Conservation (phyloP, 1,140 invertebrate species). For the Drosophila willistoni region DNA sequence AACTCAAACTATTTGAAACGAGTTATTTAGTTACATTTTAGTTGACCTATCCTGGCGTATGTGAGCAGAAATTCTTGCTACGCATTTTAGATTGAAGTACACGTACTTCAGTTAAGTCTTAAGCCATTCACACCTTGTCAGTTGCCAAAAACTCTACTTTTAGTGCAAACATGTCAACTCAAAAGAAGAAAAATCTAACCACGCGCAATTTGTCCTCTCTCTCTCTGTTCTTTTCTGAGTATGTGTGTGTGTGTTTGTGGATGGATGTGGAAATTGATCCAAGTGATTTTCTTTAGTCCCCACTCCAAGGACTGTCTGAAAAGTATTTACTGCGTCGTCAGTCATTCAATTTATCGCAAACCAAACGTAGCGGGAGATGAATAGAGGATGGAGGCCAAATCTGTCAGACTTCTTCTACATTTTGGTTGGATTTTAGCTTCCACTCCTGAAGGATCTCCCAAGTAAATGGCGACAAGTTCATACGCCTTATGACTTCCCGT, state of each 20-base stretch:
- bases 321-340: constrained; percentile 80
- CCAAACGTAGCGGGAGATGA: constrained; percentile 42
- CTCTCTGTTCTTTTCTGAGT: not conserved
- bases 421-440: constrained; percentile 33
- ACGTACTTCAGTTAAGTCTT: constrained; percentile 11
- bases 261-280: constrained; percentile 57
- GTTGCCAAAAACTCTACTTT: constrained; percentile 19
- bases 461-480: constrained; percentile 70
- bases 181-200: constrained; percentile 69
- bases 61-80: no score
- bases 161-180: constrained; percentile 40
- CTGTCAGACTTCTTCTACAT: constrained; percentile 49
- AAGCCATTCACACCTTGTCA: constrained; percentile 45
- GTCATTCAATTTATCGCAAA: constrained; percentile 78
- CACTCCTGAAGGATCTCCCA: constrained; percentile 4
- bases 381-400: constrained; percentile 11
- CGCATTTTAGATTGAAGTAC: constrained; percentile 1
- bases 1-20: not conserved
- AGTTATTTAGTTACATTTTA: not conserved
- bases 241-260: constrained; percentile 11
- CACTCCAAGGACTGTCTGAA: constrained; percentile 61
- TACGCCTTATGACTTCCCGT: constrained; percentile 80
- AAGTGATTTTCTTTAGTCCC: constrained; percentile 38
- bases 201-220: constrained; percentile 74
- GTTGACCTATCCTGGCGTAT: not conserved